Evolutionary conservation across 2,888 invertebrate genomes (phyloP), one percentile per base, ranked within the genome.

Genomic region (Drosophila pullipes): DNA sequence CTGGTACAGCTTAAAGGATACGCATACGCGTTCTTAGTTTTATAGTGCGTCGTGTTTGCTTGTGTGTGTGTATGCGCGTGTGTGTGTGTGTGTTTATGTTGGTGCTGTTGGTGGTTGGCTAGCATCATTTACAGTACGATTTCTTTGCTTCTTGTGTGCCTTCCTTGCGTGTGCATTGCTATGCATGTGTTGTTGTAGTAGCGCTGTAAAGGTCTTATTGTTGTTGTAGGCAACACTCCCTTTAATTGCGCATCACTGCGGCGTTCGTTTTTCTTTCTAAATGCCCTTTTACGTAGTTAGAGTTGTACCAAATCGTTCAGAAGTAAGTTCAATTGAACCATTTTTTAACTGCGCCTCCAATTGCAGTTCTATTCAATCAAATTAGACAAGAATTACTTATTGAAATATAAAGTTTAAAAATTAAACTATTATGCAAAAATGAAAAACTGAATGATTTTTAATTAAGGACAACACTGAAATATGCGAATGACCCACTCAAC

Each of bases 1-100:
- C 91, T 85, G 85, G 89, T 86, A 89, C 87, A 85, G 91, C 89
- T 80, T 60, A 25, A 72, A 83, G 83, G 90, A 76, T 80, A 79
- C 71, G 79, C 78, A 62, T 81, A 67, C 55, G 61, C 74, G 53
- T 49, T 57, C 28, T 65, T 78, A 33, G 65, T 79, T 63, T 67
- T 63, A 59, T 81, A 57, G 64, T 49, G 61, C 63, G 57, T 69
- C 30, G 55, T 57, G 57, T 68, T 25, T 72, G 76, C 62, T 54
- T 57, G 68, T 35, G 68, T 70, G 70, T 31, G 28, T 53, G 66
- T 60, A 53, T 68, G 57, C 49, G 72, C 55, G 60, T 16, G 47
- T 33, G 68, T 22, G 54, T 22, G 54, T 59, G 73, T 60, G 62
- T 16, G 50, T 37, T 61, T 41, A 39, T 59, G 66, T 64, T 61